Evolutionary conservation across 2,113 vertebrate genomes (phyloP), one percentile per base, ranked within the genome.

Genomic region (Daphoenositta chrysoptera): DNA sequence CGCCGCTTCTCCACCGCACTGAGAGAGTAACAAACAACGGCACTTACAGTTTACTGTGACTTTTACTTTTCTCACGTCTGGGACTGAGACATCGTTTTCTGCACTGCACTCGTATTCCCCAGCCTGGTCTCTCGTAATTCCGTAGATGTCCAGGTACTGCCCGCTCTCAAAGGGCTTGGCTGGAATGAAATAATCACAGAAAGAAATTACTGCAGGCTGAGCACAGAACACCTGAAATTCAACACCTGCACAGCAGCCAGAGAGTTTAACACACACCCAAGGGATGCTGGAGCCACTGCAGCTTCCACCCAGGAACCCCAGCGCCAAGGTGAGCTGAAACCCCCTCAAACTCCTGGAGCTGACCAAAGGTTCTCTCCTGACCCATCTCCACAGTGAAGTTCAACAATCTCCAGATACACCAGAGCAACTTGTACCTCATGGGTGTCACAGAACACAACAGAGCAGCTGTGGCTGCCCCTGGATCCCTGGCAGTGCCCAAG

Each of bases 31-130:
- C 39, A 86, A 44, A 2, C 11, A 40, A 12, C 11, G 6, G 2
- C 66, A 99, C 99, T 99, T 98, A 99, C 99, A 99, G 98, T 99
- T 99, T 20, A 99, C 99, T 97, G 98, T 98, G 97, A 99, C 96
- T 98, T 98, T 99, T 18, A 99, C 99, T 97, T 99, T 99, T 79
- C 63, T 99, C 98, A 99, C 99, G 10, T 99, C 99, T 13, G 99
- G 99, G 75, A 98, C 99, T 2, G 99, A 98, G 76, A 99, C 99
- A 26, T 99, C 99, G 9, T 99, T 99, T 86, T 99, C 98, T 4
- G 99, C 99, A 3, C 98, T 99, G 97, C 99, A 99, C 89, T 99
- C 99, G 6, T 99, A 99, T 65, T 99, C 98, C 58, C 99, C 99
- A 33, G 99, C 98, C 96, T 99, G 99, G 98, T 99, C 99, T 69